Conservation (phyloP, 1,140 invertebrate genomes). For the Drosophila pseudoobscura region DNA sequence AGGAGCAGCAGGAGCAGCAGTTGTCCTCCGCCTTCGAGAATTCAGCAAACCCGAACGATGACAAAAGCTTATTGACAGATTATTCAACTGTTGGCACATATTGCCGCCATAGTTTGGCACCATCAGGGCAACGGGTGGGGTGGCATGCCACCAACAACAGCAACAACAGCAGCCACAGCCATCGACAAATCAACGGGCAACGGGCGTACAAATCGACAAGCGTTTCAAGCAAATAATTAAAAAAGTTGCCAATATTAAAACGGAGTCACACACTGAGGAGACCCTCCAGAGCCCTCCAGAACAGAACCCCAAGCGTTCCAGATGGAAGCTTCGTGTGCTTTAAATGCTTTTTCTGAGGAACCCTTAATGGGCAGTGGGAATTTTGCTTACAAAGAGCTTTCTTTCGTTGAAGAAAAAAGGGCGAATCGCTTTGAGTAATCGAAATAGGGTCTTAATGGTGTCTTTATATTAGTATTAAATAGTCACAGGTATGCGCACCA, state of each 20-base stretch:
- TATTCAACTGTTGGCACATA: slow-evolving; percentile 81
- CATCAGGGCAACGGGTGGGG: slow-evolving; percentile 32
- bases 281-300: too few relatives aligned
- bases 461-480: too few relatives aligned
- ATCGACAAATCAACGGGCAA: slow-evolving; percentile 63
- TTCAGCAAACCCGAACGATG: slow-evolving; percentile 55
- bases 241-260: slow-evolving; percentile 82
- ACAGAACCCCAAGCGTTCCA: too few relatives aligned
- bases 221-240: slow-evolving; percentile 80
- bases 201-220: slow-evolving; percentile 69
- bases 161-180: slow-evolving; percentile 6
- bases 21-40: slow-evolving; percentile 12
- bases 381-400: too few relatives aligned
- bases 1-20: slow-evolving; percentile 20
- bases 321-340: too few relatives aligned
- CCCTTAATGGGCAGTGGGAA: too few relatives aligned
- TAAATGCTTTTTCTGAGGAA: too few relatives aligned
- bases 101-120: slow-evolving; percentile 76
- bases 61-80: slow-evolving; percentile 81
- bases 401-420: too few relatives aligned
- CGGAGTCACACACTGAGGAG: slow-evolving; percentile 19
- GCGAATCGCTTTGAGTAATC: too few relatives aligned
- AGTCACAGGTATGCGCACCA: too few relatives aligned
- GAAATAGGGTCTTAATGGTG: too few relatives aligned
- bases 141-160: slow-evolving; percentile 27